Evolutionary conservation across 2,113 vertebrate genomes (phyloP).

Genomic region (Oplegnathus fasciatus): DNA sequence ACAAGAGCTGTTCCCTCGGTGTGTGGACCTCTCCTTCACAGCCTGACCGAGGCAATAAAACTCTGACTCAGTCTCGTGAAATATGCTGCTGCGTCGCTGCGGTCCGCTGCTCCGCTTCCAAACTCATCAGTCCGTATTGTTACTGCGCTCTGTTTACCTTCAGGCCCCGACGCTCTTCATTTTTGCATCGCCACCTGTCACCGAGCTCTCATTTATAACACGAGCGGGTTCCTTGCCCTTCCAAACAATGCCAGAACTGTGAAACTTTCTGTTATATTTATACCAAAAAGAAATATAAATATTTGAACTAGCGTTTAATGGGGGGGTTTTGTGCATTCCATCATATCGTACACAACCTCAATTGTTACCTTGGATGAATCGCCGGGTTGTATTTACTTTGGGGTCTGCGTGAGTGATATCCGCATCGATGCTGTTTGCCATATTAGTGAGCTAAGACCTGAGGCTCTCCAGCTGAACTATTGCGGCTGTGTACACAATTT

Average conservation of each 20-base stretch:
- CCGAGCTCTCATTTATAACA: constrained; percentile 72
- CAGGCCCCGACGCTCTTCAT: constrained; percentile 51
- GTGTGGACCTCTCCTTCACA: constrained; percentile 28
- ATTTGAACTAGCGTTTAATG: constrained; percentile 83
- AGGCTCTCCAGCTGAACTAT: constrained; percentile 81
- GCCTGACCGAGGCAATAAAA: constrained; percentile 60
- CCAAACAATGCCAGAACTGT: constrained; percentile 81
- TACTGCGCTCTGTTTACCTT: constrained; percentile 74
- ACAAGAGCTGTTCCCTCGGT: neutral
- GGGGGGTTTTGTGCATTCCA: constrained; percentile 65
- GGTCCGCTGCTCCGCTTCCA: constrained; percentile 52
- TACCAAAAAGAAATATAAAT: constrained; percentile 84
- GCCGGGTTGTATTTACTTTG: constrained; percentile 80
- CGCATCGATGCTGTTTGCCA: constrained; percentile 73
- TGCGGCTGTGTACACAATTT: constrained; percentile 78
- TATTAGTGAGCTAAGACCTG: constrained; percentile 79
- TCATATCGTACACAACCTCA: constrained; percentile 81
- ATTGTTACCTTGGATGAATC: constrained; percentile 84
- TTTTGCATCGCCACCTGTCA: constrained; percentile 78
- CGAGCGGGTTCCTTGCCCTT: constrained; percentile 63
- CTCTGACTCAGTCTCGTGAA: constrained; percentile 44
- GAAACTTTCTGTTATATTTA: constrained; percentile 84
- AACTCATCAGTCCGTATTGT: constrained; percentile 63
- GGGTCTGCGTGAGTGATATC: constrained; percentile 76
- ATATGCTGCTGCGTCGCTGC: constrained; percentile 24